Percentiles rank a stretch among this genome's conserved stretches.
phyloP scores from a whole-genome alignment of 2,113 vertebrate genomes.

The Sisor rabdophorus region DNA sequence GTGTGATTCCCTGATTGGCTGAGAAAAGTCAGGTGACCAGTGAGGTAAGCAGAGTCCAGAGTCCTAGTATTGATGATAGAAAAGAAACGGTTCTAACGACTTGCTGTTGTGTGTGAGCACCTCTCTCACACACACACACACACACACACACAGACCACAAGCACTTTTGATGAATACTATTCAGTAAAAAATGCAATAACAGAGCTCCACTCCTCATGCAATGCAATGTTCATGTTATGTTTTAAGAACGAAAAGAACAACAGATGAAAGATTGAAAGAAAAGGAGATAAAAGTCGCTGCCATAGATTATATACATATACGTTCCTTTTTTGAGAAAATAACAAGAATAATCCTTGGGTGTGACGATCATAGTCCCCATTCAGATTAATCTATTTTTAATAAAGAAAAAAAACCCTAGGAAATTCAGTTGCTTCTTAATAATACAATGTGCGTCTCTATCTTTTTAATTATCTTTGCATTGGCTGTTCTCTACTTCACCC shows the following conservation, averaged over 20 bases:
- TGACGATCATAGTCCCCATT: conserved; percentile 65
- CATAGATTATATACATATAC: conserved; percentile 50
- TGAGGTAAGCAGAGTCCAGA: conserved; percentile 70
- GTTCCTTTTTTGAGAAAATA: conserved; percentile 61
- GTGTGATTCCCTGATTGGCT: conserved; percentile 80
- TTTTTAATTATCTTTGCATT: conserved; percentile 63
- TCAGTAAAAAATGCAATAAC: conserved; percentile 51
- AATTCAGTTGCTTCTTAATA: conserved; percentile 65
- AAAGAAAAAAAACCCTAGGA: conserved; percentile 56
- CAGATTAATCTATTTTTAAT: conserved; percentile 65
- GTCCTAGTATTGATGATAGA: conserved; percentile 59
- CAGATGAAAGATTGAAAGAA: conserved; percentile 47
- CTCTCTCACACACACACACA: conserved; percentile 9
- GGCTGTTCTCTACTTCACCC: conserved; percentile 58
- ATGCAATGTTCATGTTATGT: conserved; percentile 56
- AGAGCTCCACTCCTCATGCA: conserved; percentile 62
- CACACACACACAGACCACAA: conserved; percentile 53
- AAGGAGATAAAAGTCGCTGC: conserved; percentile 61
- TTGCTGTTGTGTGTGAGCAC: conserved; percentile 54
- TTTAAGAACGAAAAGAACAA: conserved; percentile 58
- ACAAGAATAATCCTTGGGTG: conserved; percentile 67
- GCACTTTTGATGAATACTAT: conserved; percentile 57
- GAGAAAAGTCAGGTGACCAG: conserved; percentile 76
- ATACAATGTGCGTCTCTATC: conserved; percentile 61
- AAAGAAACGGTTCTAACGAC: conserved; percentile 56